phyloP scores from a whole-genome alignment of 2,113 vertebrate species.

The Mus musculus region GRCm39 chr8:77681001-77681500 shows the following conservation, averaged over 20 bases:
- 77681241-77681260: neutral
- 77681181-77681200: neutral
- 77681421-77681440: constrained; percentile 61
- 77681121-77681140: neutral
- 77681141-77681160: constrained; percentile 10
- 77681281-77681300: neutral
- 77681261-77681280: neutral
- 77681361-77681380: constrained; percentile 70
- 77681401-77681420: constrained; percentile 67
- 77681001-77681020: rapidly evolving
- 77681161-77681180: constrained; percentile 27
- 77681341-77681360: constrained; percentile 62
- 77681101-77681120: neutral
- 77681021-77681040: neutral
- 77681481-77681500: constrained; percentile 57
- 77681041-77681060: neutral
- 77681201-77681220: neutral
- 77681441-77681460: constrained; percentile 29
- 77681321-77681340: neutral
- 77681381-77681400: constrained; percentile 66
- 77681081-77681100: neutral
- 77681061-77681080: neutral
- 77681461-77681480: constrained; percentile 61
- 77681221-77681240: neutral
- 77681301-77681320: neutral